A percentile compares a stretch with the other conserved stretches of the same genome.
phyloP scores from a whole-genome alignment of 2,113 vertebrate genomes.

The Hippocampus guttulatus region DNA sequence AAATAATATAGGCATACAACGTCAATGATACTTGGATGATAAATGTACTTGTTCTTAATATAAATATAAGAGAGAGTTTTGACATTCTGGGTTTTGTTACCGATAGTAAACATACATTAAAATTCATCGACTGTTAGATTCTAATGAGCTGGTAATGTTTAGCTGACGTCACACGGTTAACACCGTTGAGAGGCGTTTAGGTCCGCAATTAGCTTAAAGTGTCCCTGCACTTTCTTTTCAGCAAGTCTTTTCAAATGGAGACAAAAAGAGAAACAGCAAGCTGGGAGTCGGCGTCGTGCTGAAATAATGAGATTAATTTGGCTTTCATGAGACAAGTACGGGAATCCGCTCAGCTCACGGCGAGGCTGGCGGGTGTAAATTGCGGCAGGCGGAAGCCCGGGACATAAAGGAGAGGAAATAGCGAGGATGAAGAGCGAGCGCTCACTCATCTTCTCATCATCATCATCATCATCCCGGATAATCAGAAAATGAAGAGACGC shows the following conservation, averaged over 20 bases:
- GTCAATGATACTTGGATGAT: too few species aligned
- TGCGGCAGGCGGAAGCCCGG: slow-evolving; percentile 1
- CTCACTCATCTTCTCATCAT: background rate
- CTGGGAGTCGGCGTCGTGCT: slow-evolving; percentile 1
- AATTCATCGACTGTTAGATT: background rate
- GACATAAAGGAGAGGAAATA: background rate
- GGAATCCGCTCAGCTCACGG: background rate
- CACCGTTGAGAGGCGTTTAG: background rate
- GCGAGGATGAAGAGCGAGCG: background rate
- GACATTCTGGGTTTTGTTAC: background rate
- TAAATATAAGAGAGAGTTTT: too few species aligned
- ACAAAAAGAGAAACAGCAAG: background rate
- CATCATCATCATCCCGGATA: background rate
- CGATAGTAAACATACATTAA: background rate
- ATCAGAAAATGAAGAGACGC: background rate
- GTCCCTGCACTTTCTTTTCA: background rate
- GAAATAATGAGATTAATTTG: slow-evolving; percentile 10
- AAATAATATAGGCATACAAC: too few species aligned
- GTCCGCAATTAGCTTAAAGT: slow-evolving; percentile 1
- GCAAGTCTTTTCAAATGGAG: background rate
- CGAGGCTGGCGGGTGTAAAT: background rate
- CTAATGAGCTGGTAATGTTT: background rate
- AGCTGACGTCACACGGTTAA: background rate
- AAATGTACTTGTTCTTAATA: too few species aligned
- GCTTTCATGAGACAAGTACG: slow-evolving; percentile 3